Evolutionary conservation across 2,888 invertebrate species (phyloP), one percentile per base, ranked within the genome.

Genomic region (Apamea crenata): DNA sequence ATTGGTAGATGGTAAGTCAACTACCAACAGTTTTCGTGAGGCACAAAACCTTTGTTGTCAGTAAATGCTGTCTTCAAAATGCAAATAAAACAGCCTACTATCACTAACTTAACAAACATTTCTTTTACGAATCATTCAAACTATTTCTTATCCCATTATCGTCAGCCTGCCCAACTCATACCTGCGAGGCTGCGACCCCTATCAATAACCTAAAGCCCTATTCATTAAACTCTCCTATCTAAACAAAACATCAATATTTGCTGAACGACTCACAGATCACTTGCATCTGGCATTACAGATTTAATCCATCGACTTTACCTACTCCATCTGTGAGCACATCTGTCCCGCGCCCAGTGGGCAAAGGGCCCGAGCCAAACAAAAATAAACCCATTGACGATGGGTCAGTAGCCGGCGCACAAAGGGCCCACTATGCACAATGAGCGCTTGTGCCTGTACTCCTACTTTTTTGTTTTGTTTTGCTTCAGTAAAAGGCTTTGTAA

Each of bases 401-500:
- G 95, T 95, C 95, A 95, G 92, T 92, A 94, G 87, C 94, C 95
- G 92, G 29, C 70, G 88, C 72, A 95, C 89, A 94, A 94, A 92
- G 94, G 83, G 81, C 81, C 81, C 91, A 80, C 91, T 94, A 93
- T 94, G 87, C 77, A 72, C 78, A 67, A 80, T 83, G 79, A 74
- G 40, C 77, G 76, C 71, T 71, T 86, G 76, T 80, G 81, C 73
- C 70, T 79, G 53, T 56, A 71, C 68, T 76, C 63, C 44, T 68
- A 81, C 32, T 59, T 84, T 85, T 85, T 86, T 75, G 70, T 77
- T 72, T 87, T 74, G 83, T 86, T 86, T 83, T 71, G 63, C 80
- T 80, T 80, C 74, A 77, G 84, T 83, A 53, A 83, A 72, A 71
- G 59, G 71, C 61, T 77, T 80, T 82, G 63, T 80, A 76, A 72